Evolutionary conservation across 2,113 vertebrate genomes (phyloP).

Genomic region (Piaya cayana): DNA sequence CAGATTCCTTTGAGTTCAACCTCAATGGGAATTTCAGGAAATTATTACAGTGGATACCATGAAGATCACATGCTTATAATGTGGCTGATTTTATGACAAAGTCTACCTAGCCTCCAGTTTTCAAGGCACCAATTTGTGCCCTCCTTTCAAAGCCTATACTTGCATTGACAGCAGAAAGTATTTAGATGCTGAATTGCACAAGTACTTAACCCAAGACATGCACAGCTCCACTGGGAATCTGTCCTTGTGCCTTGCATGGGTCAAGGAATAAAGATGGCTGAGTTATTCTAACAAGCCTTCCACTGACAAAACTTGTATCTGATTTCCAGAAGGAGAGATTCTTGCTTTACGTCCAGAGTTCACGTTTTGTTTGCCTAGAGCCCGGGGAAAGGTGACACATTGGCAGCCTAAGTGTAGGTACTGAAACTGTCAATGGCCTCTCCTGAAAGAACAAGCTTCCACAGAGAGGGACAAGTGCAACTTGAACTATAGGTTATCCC

Average conservation of each 20-base stretch:
- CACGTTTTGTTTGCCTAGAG: background rate
- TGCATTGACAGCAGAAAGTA: background rate
- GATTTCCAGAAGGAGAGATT: background rate
- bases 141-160: background rate
- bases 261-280: background rate
- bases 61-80: constrained; percentile 25
- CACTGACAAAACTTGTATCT: background rate
- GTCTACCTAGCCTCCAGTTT: background rate
- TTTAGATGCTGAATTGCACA: background rate
- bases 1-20: constrained; percentile 18
- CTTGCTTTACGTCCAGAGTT: background rate
- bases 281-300: background rate
- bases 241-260: fast-evolving
- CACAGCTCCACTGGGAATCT: background rate
- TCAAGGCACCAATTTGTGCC: background rate
- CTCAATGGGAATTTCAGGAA: constrained; percentile 59
- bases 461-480: background rate
- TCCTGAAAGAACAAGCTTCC: background rate
- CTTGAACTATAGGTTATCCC: background rate
- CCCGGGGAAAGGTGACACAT: background rate
- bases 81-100: background rate
- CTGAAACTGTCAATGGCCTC: background rate
- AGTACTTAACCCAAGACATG: background rate
- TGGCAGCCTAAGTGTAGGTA: background rate
- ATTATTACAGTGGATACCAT: constrained; percentile 6